Percentiles rank a stretch among this genome's conserved stretches.
Conservation (phyloP, 2,888 invertebrate genomes). For the Phrixothrix hirtus region DNA sequence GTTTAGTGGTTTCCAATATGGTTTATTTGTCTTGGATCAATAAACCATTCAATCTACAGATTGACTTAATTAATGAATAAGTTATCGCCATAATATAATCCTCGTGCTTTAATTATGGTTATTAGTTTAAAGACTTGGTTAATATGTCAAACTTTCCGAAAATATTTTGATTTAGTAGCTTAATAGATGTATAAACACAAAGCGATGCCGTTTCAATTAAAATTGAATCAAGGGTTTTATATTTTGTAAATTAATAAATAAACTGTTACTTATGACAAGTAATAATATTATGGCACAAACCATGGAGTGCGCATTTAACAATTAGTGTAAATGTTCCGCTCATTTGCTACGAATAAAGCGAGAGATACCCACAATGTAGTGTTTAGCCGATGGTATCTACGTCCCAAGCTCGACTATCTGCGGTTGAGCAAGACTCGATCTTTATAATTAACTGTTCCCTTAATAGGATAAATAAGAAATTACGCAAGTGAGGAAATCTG, state of each 20-base stretch:
- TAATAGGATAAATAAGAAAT: conserved; percentile 24
- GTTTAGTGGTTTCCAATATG: too few species aligned
- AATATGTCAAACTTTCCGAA: too few species aligned
- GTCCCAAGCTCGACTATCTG: conserved; percentile 25
- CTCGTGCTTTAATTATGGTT: too few species aligned
- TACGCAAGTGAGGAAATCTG: conserved; percentile 21
- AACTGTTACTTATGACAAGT: conserved; percentile 19
- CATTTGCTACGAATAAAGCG: conserved; percentile 32
- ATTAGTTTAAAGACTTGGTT: too few species aligned
- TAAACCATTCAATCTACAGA: too few species aligned
- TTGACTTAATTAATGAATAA: too few species aligned
- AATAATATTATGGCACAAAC: conserved; percentile 20
- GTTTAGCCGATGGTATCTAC: conserved; percentile 32
- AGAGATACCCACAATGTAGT: conserved; percentile 28
- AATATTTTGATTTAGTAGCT: too few species aligned
- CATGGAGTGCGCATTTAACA: conserved; percentile 29
- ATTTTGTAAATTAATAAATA: conserved; percentile 19
- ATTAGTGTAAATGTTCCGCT: conserved; percentile 34
- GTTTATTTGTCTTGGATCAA: too few species aligned
- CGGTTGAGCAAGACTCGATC: conserved; percentile 29
- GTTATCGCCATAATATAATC: too few species aligned
- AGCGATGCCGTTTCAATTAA: neutral
- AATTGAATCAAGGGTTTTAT: neutral
- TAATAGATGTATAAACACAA: too few species aligned
- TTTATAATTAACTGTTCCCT: conserved; percentile 30